Conservation (phyloP, 2,113 vertebrate species). For the Alethe diademata region DNA sequence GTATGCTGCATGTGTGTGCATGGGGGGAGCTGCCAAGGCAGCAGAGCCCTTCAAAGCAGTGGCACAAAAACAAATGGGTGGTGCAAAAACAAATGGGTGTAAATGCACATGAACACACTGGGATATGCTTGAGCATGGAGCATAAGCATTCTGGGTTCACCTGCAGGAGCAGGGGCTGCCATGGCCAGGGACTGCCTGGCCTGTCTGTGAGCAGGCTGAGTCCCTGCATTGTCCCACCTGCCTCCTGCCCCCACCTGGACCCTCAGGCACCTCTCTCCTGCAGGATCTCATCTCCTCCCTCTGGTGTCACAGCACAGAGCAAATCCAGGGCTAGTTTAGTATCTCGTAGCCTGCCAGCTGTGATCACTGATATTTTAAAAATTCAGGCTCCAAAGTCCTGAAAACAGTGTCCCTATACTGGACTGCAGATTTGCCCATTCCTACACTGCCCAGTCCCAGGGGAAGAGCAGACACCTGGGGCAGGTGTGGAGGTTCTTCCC, state of each 20-base stretch:
- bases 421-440: background rate
- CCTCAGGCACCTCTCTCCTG: background rate
- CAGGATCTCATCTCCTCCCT: background rate
- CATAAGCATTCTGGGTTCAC: accelerated
- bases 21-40: background rate
- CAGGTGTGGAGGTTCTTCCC: background rate
- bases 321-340: background rate
- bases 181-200: background rate
- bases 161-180: background rate
- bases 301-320: background rate
- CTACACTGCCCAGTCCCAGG: background rate
- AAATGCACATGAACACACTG: background rate
- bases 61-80: background rate
- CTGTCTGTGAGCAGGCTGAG: background rate
- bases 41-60: background rate
- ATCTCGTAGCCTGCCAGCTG: background rate
- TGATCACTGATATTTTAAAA: background rate
- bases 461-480: background rate
- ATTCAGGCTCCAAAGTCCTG: background rate
- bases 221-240: accelerated
- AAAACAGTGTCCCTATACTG: background rate
- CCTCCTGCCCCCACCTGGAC: accelerated
- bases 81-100: background rate
- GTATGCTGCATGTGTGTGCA: background rate
- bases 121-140: background rate